phyloP scores from a whole-genome alignment of 2,888 invertebrate species.

The Xanthorhoe spadicearia region DNA sequence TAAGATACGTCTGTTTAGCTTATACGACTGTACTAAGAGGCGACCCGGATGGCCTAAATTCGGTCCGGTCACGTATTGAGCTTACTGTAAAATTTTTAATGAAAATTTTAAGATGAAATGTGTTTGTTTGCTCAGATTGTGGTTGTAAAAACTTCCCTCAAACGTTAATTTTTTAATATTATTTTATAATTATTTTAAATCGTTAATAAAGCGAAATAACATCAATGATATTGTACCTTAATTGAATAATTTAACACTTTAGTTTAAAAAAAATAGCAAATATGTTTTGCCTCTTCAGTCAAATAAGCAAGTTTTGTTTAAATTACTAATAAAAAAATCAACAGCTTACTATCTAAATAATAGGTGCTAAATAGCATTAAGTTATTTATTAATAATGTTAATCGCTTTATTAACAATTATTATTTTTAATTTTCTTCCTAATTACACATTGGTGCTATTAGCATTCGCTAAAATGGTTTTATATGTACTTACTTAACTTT shows the following conservation, averaged over 20 bases:
- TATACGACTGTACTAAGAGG: background rate
- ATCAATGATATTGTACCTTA: background rate
- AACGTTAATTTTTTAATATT: constrained; percentile 46
- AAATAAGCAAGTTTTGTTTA: background rate
- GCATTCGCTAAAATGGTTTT: constrained; percentile 60
- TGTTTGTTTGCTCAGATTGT: constrained; percentile 75
- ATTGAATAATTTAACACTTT: background rate
- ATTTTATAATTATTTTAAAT: constrained; percentile 29
- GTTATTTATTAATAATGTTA: background rate
- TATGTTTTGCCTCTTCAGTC: background rate
- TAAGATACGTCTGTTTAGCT: constrained; percentile 15
- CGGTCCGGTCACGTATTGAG: no score
- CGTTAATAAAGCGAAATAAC: background rate
- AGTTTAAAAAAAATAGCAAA: background rate
- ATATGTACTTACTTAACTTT: constrained; percentile 42
- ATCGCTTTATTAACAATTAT: constrained; percentile 18
- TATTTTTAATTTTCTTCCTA: constrained; percentile 49
- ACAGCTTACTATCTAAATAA: background rate
- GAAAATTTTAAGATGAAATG: constrained; percentile 49
- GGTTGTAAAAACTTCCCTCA: constrained; percentile 63
- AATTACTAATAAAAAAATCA: background rate
- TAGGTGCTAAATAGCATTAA: background rate
- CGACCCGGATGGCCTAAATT: no score
- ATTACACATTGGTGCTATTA: constrained; percentile 78
- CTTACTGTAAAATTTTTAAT: constrained; percentile 22